A percentile compares a stretch with the other conserved stretches of the same genome.
Evolutionary conservation across 2,888 invertebrate genomes (phyloP).

Genomic region (Chymomyza fuscimana): DNA sequence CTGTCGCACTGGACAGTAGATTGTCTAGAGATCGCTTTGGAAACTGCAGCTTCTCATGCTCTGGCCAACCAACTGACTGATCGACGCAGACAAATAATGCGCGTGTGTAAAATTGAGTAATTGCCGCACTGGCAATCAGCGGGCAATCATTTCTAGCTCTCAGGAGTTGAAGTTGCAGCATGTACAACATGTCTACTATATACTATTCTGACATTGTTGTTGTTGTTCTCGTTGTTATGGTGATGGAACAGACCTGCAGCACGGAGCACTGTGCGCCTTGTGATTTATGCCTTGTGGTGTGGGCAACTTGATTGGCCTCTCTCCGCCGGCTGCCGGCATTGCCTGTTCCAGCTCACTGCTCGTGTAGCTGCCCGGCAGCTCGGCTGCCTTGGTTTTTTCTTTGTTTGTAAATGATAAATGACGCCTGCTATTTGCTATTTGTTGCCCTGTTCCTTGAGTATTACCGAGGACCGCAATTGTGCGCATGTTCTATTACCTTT

Average conservation of each 20-base stretch:
- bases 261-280: slow-evolving; percentile 56
- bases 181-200: slow-evolving; percentile 23
- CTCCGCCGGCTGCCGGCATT: slow-evolving; percentile 16
- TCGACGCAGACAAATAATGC: slow-evolving; percentile 73
- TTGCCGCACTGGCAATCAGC: slow-evolving; percentile 73
- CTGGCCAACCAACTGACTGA: slow-evolving; percentile 33
- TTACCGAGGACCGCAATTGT: slow-evolving; percentile 52
- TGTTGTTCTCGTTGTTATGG: not conserved
- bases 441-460: slow-evolving; percentile 44
- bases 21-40: not conserved
- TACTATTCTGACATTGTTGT: not conserved
- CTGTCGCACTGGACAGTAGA: slow-evolving; percentile 44
- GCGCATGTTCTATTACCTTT: slow-evolving; percentile 52
- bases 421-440: slow-evolving; percentile 62
- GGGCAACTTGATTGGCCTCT: slow-evolving; percentile 64
- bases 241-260: not conserved
- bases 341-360: not conserved
- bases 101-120: slow-evolving; percentile 74
- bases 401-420: slow-evolving; percentile 72
- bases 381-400: slow-evolving; percentile 45
- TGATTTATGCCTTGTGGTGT: slow-evolving; percentile 66
- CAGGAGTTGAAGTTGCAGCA: slow-evolving; percentile 35
- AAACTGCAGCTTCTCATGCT: slow-evolving; percentile 20
- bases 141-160: slow-evolving; percentile 66
- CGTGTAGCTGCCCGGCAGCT: not conserved